Percentiles rank a stretch among this genome's conserved stretches.
These are phyloP conservation scores for Danio aesculapii DNA, from an alignment of 2,797 vertebrate genomes.

Conservation along the genomic window DNA sequence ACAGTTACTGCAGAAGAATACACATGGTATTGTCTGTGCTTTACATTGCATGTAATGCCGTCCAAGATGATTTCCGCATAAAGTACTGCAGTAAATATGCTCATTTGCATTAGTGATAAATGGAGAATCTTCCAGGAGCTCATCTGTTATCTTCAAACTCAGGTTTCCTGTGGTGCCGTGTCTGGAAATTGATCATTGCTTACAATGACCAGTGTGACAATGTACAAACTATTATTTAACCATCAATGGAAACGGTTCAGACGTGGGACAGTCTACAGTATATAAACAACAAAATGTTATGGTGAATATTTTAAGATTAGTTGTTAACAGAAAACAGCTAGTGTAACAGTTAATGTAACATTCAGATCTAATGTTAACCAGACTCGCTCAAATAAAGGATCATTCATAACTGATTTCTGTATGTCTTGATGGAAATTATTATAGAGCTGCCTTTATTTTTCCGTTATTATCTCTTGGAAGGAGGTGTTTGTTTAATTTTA, in stretches of 20 bases:
- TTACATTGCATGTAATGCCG: conserved; percentile 33
- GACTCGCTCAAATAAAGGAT: conserved; percentile 27
- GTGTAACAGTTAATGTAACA: background rate
- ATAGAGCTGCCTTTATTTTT: background rate
- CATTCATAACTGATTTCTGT: background rate
- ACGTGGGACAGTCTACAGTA: background rate
- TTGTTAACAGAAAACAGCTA: background rate
- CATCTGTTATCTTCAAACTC: conserved; percentile 2
- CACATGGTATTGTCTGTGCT: conserved; percentile 3
- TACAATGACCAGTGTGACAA: background rate
- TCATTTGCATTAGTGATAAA: conserved; percentile 3
- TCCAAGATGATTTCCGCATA: background rate
- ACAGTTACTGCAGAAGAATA: background rate
- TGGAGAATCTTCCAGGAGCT: conserved; percentile 1
- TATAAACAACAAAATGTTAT: background rate
- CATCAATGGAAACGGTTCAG: conserved; percentile 2
- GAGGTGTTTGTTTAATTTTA: background rate
- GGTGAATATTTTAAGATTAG: conserved; percentile 18
- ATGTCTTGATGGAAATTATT: conserved; percentile 1
- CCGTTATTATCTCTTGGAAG: background rate
- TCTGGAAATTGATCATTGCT: background rate
- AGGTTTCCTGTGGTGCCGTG: conserved; percentile 18
- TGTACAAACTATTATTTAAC: background rate
- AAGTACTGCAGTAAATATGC: conserved; percentile 18
- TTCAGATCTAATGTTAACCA: conserved; percentile 8